Evolutionary conservation across 2,888 invertebrate species (phyloP).

Genomic region (Pyrocoelia pectoralis): DNA sequence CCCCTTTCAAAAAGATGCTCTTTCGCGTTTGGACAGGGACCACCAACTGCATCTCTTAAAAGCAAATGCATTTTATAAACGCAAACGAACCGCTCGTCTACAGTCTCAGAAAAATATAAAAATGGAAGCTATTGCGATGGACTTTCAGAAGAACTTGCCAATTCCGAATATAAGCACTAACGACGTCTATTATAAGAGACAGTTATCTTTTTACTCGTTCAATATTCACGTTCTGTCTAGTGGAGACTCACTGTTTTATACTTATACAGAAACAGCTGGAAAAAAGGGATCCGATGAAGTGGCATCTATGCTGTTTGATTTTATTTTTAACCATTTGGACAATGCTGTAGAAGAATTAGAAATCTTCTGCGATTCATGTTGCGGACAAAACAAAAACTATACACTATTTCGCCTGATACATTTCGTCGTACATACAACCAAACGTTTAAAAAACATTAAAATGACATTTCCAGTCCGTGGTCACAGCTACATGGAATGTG

Average conservation of each 20-base stretch:
- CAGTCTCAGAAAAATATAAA: not conserved
- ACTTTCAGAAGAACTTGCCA: conserved; percentile 8
- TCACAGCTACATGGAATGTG: conserved; percentile 2
- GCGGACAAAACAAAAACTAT: not conserved
- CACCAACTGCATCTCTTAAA: not conserved
- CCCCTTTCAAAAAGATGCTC: not conserved
- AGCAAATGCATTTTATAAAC: not conserved
- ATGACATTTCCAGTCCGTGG: conserved; percentile 5
- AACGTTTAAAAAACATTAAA: conserved; percentile 4
- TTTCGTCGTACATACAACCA: conserved; percentile 7
- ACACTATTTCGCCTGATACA: not conserved
- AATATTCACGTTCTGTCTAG: conserved; percentile 44
- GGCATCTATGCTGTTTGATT: conserved; percentile 17
- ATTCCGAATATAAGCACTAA: conserved; percentile 12
- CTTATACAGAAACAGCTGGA: conserved; percentile 42
- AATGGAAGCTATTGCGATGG: conserved; percentile 9
- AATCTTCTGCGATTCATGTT: conserved; percentile 7
- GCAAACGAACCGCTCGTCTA: conserved; percentile 1
- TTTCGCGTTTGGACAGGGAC: conserved; percentile 6
- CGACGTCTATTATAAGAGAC: conserved; percentile 29
- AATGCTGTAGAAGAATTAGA: conserved; percentile 4
- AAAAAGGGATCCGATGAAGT: conserved; percentile 41
- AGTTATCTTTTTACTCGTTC: conserved; percentile 42
- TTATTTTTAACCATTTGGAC: conserved; percentile 10
- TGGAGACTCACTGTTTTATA: conserved; percentile 41